Evolutionary conservation across 2,113 vertebrate genomes (phyloP).

Genomic region (Cheirogaleus medius): DNA sequence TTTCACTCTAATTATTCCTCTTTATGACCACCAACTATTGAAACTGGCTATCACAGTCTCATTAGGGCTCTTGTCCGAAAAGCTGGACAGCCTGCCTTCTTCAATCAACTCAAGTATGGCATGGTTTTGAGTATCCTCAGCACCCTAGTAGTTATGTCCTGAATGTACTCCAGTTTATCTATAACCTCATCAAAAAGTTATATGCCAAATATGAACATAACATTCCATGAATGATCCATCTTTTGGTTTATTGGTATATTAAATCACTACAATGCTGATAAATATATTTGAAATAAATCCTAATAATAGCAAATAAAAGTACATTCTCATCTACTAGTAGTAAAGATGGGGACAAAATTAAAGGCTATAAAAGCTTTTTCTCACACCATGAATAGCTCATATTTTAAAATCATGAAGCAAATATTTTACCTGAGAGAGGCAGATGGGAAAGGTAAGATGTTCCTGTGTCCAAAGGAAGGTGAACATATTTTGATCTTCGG

Average conservation of each 20-base stretch:
- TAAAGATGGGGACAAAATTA: neutral
- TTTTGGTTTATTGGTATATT: neutral
- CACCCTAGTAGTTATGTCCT: neutral
- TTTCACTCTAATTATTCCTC: neutral
- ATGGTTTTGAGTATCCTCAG: neutral
- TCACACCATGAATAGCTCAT: neutral
- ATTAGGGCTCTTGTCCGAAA: neutral
- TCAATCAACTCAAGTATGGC: neutral
- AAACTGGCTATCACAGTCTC: neutral
- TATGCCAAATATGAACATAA: neutral
- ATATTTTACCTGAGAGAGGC: constrained; percentile 10
- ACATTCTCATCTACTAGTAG: neutral
- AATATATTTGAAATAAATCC: neutral
- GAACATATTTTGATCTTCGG: neutral
- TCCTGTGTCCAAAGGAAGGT: neutral
- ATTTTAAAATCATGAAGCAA: neutral
- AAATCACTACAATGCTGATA: neutral
- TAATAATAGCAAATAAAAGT: neutral
- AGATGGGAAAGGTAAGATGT: neutral
- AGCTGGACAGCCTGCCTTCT: neutral
- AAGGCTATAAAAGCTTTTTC: neutral
- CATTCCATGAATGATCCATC: neutral
- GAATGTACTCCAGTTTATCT: neutral
- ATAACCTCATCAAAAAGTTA: neutral
- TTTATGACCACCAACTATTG: neutral